Conservation (phyloP, 1,140 invertebrate species). For the Neuroterus valhalla region DNA sequence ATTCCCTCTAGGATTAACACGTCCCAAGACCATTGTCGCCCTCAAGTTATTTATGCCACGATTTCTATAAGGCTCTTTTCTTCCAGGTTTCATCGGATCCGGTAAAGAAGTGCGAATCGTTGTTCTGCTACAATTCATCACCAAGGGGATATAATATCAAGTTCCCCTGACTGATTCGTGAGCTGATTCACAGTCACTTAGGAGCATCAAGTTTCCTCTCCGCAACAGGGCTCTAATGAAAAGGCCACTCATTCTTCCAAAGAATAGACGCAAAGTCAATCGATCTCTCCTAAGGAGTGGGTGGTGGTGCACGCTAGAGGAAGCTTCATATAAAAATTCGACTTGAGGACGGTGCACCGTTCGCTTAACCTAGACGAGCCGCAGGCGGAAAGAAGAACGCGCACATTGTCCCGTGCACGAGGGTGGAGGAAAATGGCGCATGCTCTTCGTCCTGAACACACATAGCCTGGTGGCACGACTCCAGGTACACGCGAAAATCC, state of each 20-base stretch:
- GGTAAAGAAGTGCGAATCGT: slow-evolving; percentile 18
- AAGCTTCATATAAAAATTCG: background rate
- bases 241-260: background rate
- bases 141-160: slow-evolving; percentile 1
- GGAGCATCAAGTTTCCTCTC: slow-evolving; percentile 1
- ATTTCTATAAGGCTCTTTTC: background rate
- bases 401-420: background rate
- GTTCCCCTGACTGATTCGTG: slow-evolving; percentile 8
- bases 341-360: background rate
- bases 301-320: background rate
- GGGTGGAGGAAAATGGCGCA: slow-evolving; percentile 25
- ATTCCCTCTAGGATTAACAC: background rate
- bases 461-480: slow-evolving; percentile 5
- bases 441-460: slow-evolving; percentile 28
- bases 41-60: background rate
- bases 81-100: background rate
- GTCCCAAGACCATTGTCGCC: background rate
- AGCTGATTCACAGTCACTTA: slow-evolving; percentile 18
- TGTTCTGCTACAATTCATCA: background rate
- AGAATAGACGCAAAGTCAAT: slow-evolving; percentile 6
- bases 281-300: background rate
- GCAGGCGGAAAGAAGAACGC: slow-evolving; percentile 24
- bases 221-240: background rate
- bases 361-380: background rate
- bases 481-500: slow-evolving; percentile 20